phyloP scores from a whole-genome alignment of 23 tunicate genomes.

The Phallusia fumigata region DNA sequence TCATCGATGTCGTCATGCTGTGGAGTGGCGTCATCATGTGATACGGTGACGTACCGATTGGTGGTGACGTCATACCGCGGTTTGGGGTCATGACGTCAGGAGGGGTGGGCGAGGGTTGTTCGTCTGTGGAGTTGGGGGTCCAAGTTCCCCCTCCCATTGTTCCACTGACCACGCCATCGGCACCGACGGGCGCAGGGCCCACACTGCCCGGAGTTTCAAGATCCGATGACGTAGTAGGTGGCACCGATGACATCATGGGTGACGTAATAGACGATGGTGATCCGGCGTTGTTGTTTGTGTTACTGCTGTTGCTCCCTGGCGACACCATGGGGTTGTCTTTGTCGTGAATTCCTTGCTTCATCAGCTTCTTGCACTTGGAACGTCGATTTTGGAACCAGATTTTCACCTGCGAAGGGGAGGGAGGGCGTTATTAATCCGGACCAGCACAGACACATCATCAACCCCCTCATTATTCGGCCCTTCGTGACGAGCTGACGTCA shows the following conservation, averaged over 20 bases:
- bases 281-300: conserved; percentile 69
- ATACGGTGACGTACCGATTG: conserved; percentile 31
- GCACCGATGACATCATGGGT: conserved; percentile 55
- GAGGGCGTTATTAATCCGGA: background rate
- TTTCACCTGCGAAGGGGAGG: conserved; percentile 65
- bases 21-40: conserved; percentile 36
- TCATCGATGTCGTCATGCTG: conserved; percentile 58
- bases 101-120: conserved; percentile 59
- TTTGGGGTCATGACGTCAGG: conserved; percentile 60
- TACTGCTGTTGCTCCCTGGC: conserved; percentile 78
- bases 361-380: conserved; percentile 94
- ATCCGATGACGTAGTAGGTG: conserved; percentile 41
- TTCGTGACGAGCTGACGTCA: conserved; percentile 1
- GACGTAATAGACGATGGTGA: conserved; percentile 90
- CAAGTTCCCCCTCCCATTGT: conserved; percentile 33
- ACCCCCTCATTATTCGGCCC: background rate
- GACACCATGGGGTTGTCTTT: conserved; percentile 90
- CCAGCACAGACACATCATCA: background rate
- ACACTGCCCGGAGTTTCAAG: conserved; percentile 51
- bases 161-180: conserved; percentile 14
- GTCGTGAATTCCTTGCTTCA: conserved; percentile 92
- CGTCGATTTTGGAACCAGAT: conserved; percentile 99
- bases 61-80: conserved; percentile 73
- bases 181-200: conserved; percentile 16
- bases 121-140: conserved; percentile 77